These are phyloP conservation scores for Cryptus armator DNA, from an alignment of 2,888 invertebrate species.

Conservation along the genomic window DNA sequence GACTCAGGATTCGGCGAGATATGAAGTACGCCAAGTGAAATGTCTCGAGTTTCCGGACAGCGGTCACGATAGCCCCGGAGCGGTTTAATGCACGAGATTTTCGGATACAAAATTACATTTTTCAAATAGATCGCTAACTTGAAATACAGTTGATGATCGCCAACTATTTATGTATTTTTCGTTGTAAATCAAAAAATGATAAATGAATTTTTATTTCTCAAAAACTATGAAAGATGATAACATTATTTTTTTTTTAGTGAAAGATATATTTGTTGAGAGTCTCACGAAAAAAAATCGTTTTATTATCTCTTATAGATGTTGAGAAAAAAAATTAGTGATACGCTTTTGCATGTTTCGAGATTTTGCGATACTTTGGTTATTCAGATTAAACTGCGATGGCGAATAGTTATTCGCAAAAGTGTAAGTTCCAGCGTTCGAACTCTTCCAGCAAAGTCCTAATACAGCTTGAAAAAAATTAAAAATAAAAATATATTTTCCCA, in stretches of 20 bases:
- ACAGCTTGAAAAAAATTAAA: slow-evolving; percentile 47
- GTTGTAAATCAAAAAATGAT: not conserved
- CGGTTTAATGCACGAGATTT: not conserved
- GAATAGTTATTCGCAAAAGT: too few species aligned
- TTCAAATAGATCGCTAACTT: not conserved
- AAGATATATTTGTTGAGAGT: too few species aligned
- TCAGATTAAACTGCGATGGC: too few species aligned
- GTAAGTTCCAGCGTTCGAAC: not conserved
- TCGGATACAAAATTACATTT: not conserved
- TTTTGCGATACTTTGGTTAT: too few species aligned
- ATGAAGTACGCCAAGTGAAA: slow-evolving; percentile 72
- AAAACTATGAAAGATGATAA: too few species aligned
- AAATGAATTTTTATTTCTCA: too few species aligned
- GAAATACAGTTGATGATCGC: too few species aligned
- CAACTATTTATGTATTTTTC: too few species aligned
- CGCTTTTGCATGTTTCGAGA: too few species aligned
- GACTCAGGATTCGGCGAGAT: slow-evolving; percentile 17
- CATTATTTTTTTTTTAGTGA: too few species aligned
- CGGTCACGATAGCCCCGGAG: slow-evolving; percentile 74
- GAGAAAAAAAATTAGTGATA: too few species aligned
- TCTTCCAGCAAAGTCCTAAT: slow-evolving; percentile 34
- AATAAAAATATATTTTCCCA: slow-evolving; percentile 47
- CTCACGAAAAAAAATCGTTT: not conserved
- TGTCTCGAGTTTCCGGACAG: slow-evolving; percentile 73
- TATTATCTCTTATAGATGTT: too few species aligned